These are phyloP conservation scores for Dermolepida albohirtum DNA, from an alignment of 2,888 invertebrate species.

Conservation along the genomic window DNA sequence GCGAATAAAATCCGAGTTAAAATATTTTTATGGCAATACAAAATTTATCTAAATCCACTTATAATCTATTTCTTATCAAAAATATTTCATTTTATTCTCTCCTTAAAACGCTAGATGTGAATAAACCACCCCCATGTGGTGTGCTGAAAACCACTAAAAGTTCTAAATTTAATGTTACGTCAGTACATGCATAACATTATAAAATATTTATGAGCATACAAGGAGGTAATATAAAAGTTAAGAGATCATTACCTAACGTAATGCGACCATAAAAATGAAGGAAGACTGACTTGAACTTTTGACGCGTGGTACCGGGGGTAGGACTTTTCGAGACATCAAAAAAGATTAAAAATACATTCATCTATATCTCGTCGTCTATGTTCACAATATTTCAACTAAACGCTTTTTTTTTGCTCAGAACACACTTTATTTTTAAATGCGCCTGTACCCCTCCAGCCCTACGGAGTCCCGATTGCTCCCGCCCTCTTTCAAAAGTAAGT, in stretches of 20 bases:
- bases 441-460: conserved; percentile 1
- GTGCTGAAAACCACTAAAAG: not conserved
- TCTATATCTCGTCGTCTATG: conserved; percentile 28
- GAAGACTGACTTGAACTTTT: conserved; percentile 27
- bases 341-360: conserved; percentile 45
- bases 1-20: too few species aligned
- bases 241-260: conserved; percentile 33
- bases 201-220: conserved; percentile 31
- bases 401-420: conserved; percentile 25
- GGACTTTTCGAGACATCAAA: conserved; percentile 37
- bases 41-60: too few species aligned
- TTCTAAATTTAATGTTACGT: conserved; percentile 25
- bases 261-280: conserved; percentile 16
- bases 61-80: too few species aligned
- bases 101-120: too few species aligned
- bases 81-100: too few species aligned
- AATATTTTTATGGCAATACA: too few species aligned
- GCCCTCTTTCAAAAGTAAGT: conserved; percentile 37
- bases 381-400: conserved; percentile 27
- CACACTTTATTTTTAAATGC: conserved; percentile 44
- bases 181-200: conserved; percentile 21
- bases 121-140: too few species aligned
- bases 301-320: conserved; percentile 18
- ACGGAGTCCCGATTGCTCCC: not conserved
- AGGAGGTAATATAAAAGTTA: conserved; percentile 33